A percentile compares a stretch with the other conserved stretches of the same genome.
Evolutionary conservation across 2,797 vertebrate species (phyloP).

Genomic region (Apodemus agrarius): DNA sequence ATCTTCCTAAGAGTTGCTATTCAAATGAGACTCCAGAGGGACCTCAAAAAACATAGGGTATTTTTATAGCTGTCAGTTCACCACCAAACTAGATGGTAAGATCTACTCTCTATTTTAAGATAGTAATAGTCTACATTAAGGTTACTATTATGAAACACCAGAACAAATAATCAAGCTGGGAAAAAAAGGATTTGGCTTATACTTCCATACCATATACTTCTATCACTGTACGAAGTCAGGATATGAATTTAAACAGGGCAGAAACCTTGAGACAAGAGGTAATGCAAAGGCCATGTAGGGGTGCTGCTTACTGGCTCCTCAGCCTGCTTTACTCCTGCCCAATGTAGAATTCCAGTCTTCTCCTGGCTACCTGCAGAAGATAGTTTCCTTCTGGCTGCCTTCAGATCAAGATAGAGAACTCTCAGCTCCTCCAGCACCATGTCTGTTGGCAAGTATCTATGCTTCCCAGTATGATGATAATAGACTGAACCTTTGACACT

Average conservation of each 20-base stretch:
- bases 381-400: not conserved
- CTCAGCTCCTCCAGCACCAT: not conserved
- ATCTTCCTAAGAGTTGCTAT: not conserved
- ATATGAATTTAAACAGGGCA: too few species aligned
- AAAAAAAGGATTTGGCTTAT: not conserved
- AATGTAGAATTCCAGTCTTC: not conserved
- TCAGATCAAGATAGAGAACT: not conserved
- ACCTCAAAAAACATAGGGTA: not conserved
- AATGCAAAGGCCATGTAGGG: not conserved
- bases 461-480: not conserved
- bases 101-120: not conserved
- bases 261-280: not conserved
- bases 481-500: not conserved
- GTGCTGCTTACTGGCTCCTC: not conserved
- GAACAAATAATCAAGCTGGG: not conserved
- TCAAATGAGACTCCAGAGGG: not conserved
- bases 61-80: not conserved
- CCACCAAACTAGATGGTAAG: not conserved
- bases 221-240: not conserved
- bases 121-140: not conserved
- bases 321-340: not conserved
- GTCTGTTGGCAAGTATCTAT: not conserved
- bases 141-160: not conserved
- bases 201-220: not conserved
- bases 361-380: not conserved